A percentile compares a stretch with the other conserved stretches of the same genome.
These are phyloP conservation scores for Meles meles DNA, from an alignment of 2,113 vertebrate species.

Conservation along the genomic window DNA sequence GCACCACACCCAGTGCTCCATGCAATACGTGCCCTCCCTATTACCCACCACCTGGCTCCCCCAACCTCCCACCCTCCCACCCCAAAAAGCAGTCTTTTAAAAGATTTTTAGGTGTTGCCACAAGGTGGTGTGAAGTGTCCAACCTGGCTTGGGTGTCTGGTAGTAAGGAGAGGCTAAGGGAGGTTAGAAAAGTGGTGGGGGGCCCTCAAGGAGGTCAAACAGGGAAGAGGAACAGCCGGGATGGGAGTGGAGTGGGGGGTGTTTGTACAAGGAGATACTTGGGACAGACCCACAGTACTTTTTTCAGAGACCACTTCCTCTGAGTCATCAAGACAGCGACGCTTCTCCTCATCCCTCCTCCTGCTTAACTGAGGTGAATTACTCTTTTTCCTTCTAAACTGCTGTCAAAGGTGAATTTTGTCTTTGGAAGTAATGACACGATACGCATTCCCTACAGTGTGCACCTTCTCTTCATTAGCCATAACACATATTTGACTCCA, in stretches of 20 bases:
- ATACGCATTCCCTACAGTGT: no score
- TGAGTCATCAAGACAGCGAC: neutral
- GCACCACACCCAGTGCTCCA: no score
- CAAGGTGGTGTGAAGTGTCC: conserved; percentile 31
- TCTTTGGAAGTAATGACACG: neutral
- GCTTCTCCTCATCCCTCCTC: neutral
- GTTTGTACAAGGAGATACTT: neutral
- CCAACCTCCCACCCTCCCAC: no score
- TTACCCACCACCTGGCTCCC: no score
- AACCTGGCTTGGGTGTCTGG: neutral
- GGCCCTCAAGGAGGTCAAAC: neutral
- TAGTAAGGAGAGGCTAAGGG: neutral
- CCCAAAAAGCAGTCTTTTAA: neutral
- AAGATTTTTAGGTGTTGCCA: neutral
- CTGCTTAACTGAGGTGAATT: neutral
- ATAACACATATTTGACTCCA: neutral
- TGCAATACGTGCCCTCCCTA: no score
- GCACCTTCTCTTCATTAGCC: neutral
- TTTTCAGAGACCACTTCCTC: neutral
- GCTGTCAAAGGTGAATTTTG: neutral
- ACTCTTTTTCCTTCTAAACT: neutral
- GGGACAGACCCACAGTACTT: neutral
- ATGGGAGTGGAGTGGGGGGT: rapidly evolving
- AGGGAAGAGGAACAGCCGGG: rapidly evolving
- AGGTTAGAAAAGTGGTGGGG: rapidly evolving